A percentile compares a stretch with the other conserved stretches of the same genome.
Evolutionary conservation across 2,888 invertebrate species (phyloP).

Genomic region (Luffia ferchaultella): DNA sequence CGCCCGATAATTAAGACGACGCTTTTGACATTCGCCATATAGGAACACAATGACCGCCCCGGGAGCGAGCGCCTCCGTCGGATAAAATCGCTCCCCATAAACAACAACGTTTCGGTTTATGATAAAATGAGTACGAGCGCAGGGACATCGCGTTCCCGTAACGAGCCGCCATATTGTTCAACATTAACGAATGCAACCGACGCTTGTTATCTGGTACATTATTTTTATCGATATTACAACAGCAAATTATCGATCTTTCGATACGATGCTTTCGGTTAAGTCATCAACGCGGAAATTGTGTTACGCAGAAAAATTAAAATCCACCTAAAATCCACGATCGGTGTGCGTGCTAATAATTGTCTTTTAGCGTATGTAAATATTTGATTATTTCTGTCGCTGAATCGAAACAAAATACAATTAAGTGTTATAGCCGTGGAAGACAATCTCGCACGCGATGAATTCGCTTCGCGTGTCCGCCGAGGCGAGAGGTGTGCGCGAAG

Average conservation of each 20-base stretch:
- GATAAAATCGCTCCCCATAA: constrained; percentile 58
- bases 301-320: no score
- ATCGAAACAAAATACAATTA: constrained; percentile 22
- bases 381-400: neutral
- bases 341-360: neutral
- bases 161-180: constrained; percentile 37
- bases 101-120: constrained; percentile 56
- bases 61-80: constrained; percentile 39
- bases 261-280: neutral
- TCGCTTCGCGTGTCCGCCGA: constrained; percentile 3
- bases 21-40: constrained; percentile 66
- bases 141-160: constrained; percentile 55
- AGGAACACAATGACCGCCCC: constrained; percentile 65
- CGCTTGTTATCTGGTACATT: no score
- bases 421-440: constrained; percentile 36
- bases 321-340: no score
- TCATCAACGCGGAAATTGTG: no score
- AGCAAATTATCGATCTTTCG: neutral
- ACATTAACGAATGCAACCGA: neutral
- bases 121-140: constrained; percentile 60
- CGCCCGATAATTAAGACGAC: constrained; percentile 66
- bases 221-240: no score
- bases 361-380: neutral
- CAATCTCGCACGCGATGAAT: constrained; percentile 50
- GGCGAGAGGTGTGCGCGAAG: neutral